Conservation (phyloP, 2,113 vertebrate species). For the Cochlearius cochlearius region DNA sequence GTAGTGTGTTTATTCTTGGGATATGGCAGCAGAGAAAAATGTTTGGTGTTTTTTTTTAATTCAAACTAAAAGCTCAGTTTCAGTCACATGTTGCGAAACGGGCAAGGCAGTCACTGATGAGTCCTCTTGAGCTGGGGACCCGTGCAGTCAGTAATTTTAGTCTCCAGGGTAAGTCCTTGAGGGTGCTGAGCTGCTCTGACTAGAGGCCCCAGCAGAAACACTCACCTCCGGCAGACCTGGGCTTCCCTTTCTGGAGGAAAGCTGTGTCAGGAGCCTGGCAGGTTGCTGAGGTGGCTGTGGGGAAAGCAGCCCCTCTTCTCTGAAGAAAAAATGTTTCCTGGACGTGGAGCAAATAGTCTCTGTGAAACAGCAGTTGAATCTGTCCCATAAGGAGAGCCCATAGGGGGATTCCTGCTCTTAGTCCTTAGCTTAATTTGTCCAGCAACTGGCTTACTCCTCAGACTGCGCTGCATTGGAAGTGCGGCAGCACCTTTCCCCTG, state of each 20-base stretch:
- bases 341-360: background rate
- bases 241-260: background rate
- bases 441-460: background rate
- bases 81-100: background rate
- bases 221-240: background rate
- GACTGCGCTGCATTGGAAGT: accelerated
- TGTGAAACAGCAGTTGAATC: background rate
- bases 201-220: background rate
- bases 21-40: background rate
- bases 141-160: background rate
- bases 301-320: too few species aligned
- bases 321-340: background rate
- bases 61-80: background rate
- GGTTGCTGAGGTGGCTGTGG: background rate
- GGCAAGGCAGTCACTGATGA: background rate
- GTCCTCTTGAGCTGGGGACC: background rate
- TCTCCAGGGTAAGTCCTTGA: background rate
- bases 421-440: background rate
- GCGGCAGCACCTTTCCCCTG: background rate
- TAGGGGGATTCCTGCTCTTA: background rate
- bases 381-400: background rate
- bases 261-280: background rate
- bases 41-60: background rate
- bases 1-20: background rate
- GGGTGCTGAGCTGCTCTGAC: background rate